phyloP scores from a whole-genome alignment of 2,888 invertebrate genomes.

The Harpagoxenus sublaevis region DNA sequence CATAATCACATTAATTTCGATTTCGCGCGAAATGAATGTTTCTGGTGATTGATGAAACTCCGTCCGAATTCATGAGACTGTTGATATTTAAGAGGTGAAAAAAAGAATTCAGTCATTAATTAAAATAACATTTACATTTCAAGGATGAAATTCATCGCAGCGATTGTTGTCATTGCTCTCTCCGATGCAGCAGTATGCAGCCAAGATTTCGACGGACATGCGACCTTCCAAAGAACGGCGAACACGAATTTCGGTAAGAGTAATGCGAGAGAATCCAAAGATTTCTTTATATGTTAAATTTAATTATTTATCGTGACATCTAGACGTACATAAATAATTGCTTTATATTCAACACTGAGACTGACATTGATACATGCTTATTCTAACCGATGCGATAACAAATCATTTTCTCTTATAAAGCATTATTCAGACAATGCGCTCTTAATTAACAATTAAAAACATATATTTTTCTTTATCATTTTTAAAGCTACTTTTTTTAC shows the following conservation, averaged over 20 bases:
- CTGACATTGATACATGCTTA: constrained; percentile 14
- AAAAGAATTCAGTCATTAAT: neutral
- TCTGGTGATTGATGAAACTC: neutral
- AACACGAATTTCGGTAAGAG: constrained; percentile 63
- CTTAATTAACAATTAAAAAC: no score
- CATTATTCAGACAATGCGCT: constrained; percentile 2
- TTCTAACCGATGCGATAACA: neutral
- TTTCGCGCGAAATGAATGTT: neutral
- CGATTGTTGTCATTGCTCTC: constrained; percentile 60
- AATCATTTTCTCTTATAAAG: constrained; percentile 2
- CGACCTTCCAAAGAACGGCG: constrained; percentile 64
- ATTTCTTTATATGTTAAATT: no score
- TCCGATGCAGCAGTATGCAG: constrained; percentile 42
- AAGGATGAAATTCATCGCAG: constrained; percentile 62
- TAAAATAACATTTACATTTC: constrained; percentile 2
- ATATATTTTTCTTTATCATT: no score
- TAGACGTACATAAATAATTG: constrained; percentile 5
- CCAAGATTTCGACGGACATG: constrained; percentile 64
- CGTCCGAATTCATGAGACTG: neutral
- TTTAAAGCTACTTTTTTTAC: no score
- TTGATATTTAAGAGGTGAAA: neutral
- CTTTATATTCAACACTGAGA: neutral
- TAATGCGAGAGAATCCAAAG: constrained; percentile 25
- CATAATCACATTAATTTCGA: neutral
- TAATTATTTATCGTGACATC: neutral